Evolutionary conservation across 2,888 invertebrate species (phyloP).

Genomic region (Melanchra persicariae): DNA sequence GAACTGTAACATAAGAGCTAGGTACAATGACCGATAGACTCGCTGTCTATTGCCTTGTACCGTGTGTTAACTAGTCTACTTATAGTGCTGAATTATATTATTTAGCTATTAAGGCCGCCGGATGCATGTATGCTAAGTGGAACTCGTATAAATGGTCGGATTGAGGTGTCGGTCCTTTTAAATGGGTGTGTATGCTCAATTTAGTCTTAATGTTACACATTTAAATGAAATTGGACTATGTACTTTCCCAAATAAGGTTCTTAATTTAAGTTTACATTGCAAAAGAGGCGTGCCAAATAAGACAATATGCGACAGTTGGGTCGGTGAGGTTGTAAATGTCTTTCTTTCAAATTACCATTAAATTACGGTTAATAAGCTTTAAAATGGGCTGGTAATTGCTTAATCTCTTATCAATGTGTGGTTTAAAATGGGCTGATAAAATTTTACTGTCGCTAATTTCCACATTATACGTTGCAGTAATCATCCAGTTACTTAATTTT

Average conservation of each 20-base stretch:
- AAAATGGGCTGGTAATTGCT: conserved; percentile 28
- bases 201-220: conserved; percentile 55
- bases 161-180: conserved; percentile 66
- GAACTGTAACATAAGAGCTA: conserved; percentile 45
- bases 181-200: conserved; percentile 51
- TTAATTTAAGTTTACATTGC: conserved; percentile 45
- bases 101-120: conserved; percentile 79
- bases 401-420: conserved; percentile 31
- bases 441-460: conserved; percentile 8
- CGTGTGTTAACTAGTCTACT: conserved; percentile 32
- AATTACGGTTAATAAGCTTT: conserved; percentile 21
- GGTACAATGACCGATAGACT: conserved; percentile 80
- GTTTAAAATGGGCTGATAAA: conserved; percentile 1
- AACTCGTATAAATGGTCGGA: conserved; percentile 77
- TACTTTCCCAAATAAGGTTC: conserved; percentile 47
- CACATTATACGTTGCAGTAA: conserved; percentile 4
- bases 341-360: conserved; percentile 30
- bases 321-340: conserved; percentile 25
- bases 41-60: conserved; percentile 55
- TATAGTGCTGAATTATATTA: conserved; percentile 68
- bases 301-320: conserved; percentile 33
- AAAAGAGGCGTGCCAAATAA: conserved; percentile 45
- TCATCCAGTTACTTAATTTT: too few relatives aligned
- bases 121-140: conserved; percentile 78
- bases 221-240: conserved; percentile 55